Percentiles rank a stretch among this genome's conserved stretches.
Evolutionary conservation across 2,113 vertebrate genomes (phyloP).

Genomic region (Chamaea fasciata): DNA sequence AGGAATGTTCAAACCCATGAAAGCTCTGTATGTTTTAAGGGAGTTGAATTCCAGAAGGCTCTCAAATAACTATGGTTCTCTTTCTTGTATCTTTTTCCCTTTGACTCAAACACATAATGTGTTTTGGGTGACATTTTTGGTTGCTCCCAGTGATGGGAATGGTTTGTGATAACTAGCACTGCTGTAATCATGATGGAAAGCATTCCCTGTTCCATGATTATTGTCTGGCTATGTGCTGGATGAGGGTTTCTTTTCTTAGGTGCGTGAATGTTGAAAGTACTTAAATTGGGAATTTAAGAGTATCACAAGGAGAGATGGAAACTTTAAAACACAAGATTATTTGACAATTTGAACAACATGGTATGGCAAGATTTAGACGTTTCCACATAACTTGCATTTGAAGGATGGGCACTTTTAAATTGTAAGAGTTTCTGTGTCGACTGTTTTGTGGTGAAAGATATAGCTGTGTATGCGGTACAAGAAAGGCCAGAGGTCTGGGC

Average conservation of each 20-base stretch:
- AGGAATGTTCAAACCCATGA: constrained; percentile 43
- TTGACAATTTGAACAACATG: neutral
- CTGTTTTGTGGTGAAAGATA: neutral
- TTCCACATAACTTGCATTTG: neutral
- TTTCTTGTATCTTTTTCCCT: neutral
- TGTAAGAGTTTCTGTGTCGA: neutral
- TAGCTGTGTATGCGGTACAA: neutral
- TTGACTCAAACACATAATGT: neutral
- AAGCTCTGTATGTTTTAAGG: neutral
- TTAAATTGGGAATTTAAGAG: neutral
- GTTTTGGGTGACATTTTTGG: neutral
- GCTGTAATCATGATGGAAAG: neutral
- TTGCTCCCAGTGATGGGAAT: neutral
- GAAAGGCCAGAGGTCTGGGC: neutral
- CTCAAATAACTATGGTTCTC: neutral
- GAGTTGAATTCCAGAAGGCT: constrained; percentile 42
- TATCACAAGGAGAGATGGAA: neutral
- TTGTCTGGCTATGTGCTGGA: neutral
- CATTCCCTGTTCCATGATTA: neutral
- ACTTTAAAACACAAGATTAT: neutral
- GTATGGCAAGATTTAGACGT: neutral
- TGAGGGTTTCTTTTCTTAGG: neutral
- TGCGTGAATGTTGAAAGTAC: neutral
- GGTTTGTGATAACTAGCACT: neutral
- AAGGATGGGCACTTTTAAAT: neutral